Base-by-base conservation (phyloP, 2,113 vertebrate genomes). In the Notothenia rossii region DNA sequence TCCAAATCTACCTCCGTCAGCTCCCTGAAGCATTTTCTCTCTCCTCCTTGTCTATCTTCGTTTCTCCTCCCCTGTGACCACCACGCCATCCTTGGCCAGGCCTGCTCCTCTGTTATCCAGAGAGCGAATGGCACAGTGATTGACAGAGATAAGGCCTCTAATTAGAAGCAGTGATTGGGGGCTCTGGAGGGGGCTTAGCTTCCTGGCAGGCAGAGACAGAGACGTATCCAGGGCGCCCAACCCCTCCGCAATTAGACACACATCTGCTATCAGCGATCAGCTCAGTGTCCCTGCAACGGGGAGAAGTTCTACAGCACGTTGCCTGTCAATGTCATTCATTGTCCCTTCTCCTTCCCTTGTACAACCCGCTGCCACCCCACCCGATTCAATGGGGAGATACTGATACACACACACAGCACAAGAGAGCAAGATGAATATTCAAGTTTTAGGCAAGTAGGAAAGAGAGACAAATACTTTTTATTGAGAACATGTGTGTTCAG, bases 271-370 rank as follows among this genome's bases (percentile, higher is more conserved):
- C 92, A 88, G 80, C 71, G 69, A 92, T 91, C 92, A 82, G 88
- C 86, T 83, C 87, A 9, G 60, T 89, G 90, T 90, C 89, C 83
- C 89, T 62, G 70, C 73, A 88, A 92, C 74, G 50, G 69, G 67
- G 73, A 86, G 86, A 82, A 56, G 63, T 72, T 86, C 74, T 64
- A 83, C 82, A 56, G 86, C 83, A 75, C 78, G 67, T 72, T 54
- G 81, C 85, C 89, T 79, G 91, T 90, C 93, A 93, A 91, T 91
- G 92, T 93, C 92, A 91, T 92, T 91, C 89, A 84, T 91, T 93
- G 90, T 93, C 86, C 89, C 75, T 84, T 59, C 73, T 70, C 17
- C 61, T 62, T 82, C 75, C 72, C 80, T 58, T 48, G 73, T 25
- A 66, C 79, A 79, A 77, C 84, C 85, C 59, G 43, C 71, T 56